Percentiles rank a stretch among this genome's conserved stretches.
Evolutionary conservation across 64 coral and sea anemone species (phyloP).

Genomic region (Montipora sp.): DNA sequence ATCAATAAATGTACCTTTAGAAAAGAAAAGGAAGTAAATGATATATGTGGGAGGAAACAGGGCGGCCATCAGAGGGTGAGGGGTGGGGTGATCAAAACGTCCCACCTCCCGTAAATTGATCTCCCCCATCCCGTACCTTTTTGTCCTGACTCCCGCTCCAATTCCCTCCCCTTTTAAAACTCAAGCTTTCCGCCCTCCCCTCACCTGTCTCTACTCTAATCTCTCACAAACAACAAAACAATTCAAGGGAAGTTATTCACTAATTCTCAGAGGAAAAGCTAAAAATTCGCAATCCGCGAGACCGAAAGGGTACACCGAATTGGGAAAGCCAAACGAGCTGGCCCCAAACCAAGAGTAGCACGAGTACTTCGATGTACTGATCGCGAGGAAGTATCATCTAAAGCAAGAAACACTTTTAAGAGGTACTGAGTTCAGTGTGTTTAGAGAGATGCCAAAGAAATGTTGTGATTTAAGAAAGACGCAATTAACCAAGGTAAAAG

Average conservation of each 20-base stretch:
- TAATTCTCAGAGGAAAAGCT: too few species aligned
- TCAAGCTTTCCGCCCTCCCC: not conserved
- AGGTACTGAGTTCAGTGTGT: too few species aligned
- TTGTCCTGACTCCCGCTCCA: not conserved
- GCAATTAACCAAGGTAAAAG: too few species aligned
- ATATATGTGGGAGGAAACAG: not conserved
- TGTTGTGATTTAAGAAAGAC: too few species aligned
- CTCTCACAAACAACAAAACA: too few species aligned
- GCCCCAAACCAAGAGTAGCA: not conserved
- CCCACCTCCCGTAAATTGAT: not conserved
- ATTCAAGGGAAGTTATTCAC: too few species aligned
- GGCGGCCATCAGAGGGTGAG: not conserved
- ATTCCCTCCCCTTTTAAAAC: not conserved
- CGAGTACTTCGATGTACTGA: not conserved
- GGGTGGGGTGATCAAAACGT: not conserved
- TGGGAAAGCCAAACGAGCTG: too few species aligned
- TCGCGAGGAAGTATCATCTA: not conserved
- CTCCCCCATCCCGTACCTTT: not conserved
- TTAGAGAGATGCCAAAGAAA: too few species aligned
- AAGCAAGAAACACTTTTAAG: not conserved
- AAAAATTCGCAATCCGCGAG: too few species aligned
- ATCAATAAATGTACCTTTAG: conserved; percentile 41
- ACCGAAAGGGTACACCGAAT: too few species aligned
- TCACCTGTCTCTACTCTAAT: too few species aligned
- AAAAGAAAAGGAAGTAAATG: not conserved